Conservation (phyloP, 2,888 invertebrate genomes). For the Pimpla rufipes region DNA sequence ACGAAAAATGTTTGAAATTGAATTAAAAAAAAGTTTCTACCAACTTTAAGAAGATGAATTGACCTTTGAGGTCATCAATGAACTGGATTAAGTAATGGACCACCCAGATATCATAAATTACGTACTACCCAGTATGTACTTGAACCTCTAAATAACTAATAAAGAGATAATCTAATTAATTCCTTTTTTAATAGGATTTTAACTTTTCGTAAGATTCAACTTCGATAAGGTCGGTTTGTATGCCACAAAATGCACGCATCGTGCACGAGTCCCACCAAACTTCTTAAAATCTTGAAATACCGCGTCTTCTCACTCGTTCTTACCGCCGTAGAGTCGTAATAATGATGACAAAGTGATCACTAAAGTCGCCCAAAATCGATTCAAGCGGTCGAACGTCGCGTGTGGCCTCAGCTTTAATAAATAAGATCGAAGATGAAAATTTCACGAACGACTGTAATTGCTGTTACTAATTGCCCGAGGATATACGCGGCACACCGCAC, state of each 20-base stretch:
- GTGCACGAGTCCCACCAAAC: neutral
- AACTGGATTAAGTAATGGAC: neutral
- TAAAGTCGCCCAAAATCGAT: constrained; percentile 41
- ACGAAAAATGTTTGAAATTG: neutral
- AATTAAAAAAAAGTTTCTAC: no score
- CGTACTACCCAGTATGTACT: no score
- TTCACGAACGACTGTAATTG: constrained; percentile 1
- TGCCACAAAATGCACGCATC: neutral
- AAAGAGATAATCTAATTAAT: no score
- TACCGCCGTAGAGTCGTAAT: constrained; percentile 7
- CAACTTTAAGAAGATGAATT: no score
- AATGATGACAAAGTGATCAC: constrained; percentile 51
- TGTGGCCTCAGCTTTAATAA: constrained; percentile 50
- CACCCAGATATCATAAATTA: no score
- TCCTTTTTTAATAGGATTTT: neutral
- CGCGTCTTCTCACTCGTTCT: neutral
- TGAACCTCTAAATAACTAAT: no score
- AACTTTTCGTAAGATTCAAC: neutral
- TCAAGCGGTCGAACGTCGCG: constrained; percentile 26
- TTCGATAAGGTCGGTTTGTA: no score
- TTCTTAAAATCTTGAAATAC: constrained; percentile 14
- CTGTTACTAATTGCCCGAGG: neutral
- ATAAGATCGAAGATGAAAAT: constrained; percentile 36
- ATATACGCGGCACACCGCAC: neutral
- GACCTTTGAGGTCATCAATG: neutral